Evolutionary conservation across 2,113 vertebrate genomes (phyloP).

Genomic region (Probosciger aterrimus): DNA sequence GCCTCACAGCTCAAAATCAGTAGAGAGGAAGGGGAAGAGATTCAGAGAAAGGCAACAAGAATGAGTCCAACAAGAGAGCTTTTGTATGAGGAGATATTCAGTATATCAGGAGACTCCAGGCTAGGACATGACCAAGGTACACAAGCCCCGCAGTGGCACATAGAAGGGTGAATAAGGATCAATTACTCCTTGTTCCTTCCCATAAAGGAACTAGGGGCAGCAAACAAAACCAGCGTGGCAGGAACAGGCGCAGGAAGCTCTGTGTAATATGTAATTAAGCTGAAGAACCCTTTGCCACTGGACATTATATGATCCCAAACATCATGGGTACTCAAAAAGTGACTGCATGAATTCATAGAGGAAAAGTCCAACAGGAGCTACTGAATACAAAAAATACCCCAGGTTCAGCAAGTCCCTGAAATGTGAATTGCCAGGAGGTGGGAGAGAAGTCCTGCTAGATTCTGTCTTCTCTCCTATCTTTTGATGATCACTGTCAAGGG

Average conservation of each 20-base stretch:
- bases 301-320: not conserved
- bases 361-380: not conserved
- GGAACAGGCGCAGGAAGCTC: not conserved
- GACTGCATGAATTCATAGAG: not conserved
- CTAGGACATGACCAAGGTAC: not conserved
- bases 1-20: not conserved
- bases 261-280: not conserved
- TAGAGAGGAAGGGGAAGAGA: not conserved
- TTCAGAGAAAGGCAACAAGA: not conserved
- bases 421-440: not conserved
- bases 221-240: not conserved
- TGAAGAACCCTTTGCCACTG: not conserved
- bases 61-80: not conserved
- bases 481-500: not conserved
- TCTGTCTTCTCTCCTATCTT: not conserved
- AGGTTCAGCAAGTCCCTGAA: not conserved
- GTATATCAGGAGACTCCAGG: not conserved
- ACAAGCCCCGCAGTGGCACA: not conserved
- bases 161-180: not conserved
- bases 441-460: not conserved
- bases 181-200: not conserved
- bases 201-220: not conserved
- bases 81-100: not conserved
- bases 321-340: not conserved
- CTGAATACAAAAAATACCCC: not conserved